A percentile compares a stretch with the other conserved stretches of the same genome.
Conservation (phyloP, 30 jellyfish, hydroid and myxozoan species). For the Morbakka virulenta region DNA sequence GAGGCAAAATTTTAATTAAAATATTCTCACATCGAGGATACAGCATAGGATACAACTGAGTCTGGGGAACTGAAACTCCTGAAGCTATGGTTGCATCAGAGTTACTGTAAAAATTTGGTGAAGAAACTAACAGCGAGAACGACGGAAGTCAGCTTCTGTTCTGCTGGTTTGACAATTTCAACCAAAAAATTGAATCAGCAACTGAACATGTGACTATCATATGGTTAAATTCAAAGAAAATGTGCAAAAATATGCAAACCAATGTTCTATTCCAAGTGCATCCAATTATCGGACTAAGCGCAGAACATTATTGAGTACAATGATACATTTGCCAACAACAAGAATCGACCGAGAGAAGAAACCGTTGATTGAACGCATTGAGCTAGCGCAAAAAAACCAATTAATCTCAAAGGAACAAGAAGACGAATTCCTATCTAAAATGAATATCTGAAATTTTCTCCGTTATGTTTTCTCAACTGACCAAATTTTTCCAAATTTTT, state of each 20-base stretch:
- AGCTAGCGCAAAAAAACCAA: neutral
- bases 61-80: too few relatives aligned
- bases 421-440: neutral
- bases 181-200: constrained; percentile 6
- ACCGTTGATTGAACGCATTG: neutral
- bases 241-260: neutral
- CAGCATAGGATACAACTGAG: too few relatives aligned
- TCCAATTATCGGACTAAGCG: neutral
- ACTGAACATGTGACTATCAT: constrained; percentile 24
- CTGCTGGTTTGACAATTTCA: too few relatives aligned
- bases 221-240: constrained; percentile 9
- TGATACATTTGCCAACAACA: neutral
- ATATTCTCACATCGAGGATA: too few relatives aligned
- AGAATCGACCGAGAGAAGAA: neutral
- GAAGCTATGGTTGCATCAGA: too few relatives aligned
- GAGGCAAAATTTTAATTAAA: too few relatives aligned
- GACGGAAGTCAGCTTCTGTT: too few relatives aligned
- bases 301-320: neutral
- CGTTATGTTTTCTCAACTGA: too few relatives aligned
- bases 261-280: neutral
- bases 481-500: neutral
- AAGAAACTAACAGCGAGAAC: too few relatives aligned
- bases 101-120: too few relatives aligned
- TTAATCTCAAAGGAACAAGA: neutral
- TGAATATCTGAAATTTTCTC: too few relatives aligned